These are phyloP conservation scores for Dasysyrphus albostriatus DNA, from an alignment of 2,888 invertebrate species.

Conservation along the genomic window DNA sequence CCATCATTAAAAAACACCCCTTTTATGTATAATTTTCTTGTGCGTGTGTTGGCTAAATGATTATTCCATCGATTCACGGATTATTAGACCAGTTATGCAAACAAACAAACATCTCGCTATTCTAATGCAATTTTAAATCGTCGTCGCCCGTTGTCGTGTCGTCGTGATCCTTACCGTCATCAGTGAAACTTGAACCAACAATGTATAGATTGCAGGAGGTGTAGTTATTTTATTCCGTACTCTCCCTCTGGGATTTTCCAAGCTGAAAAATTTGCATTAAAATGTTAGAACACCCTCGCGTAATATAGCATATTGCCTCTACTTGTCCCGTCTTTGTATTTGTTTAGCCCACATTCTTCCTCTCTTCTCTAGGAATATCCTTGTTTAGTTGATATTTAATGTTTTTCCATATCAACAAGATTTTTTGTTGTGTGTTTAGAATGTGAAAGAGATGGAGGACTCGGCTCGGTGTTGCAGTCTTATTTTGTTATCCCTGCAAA, in stretches of 20 bases:
- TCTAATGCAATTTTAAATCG: conserved; percentile 74
- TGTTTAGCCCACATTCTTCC: conserved; percentile 53
- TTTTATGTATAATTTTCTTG: background rate
- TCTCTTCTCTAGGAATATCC: conserved; percentile 14
- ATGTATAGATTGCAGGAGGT: background rate
- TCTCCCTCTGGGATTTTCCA: conserved; percentile 11
- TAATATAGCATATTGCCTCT: conserved; percentile 31
- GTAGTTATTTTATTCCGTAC: conserved; percentile 6
- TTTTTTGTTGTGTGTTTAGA: background rate
- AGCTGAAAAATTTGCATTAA: conserved; percentile 65
- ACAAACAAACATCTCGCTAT: conserved; percentile 74
- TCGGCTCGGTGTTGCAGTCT: conserved; percentile 21
- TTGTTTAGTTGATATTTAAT: conserved; percentile 58
- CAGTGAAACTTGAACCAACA: conserved; percentile 20
- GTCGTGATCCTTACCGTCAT: background rate
- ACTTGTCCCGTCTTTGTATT: conserved; percentile 27
- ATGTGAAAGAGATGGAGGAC: conserved; percentile 6
- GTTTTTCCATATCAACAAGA: conserved; percentile 59
- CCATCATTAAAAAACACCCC: conserved; percentile 38
- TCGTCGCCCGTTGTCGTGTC: background rate
- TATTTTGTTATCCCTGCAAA: conserved; percentile 47
- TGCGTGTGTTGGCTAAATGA: conserved; percentile 30
- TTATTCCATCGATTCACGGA: conserved; percentile 70
- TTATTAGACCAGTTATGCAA: conserved; percentile 75
- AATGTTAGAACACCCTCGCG: conserved; percentile 52